A percentile compares a stretch with the other conserved stretches of the same genome.
These are phyloP conservation scores for Zingel zingel DNA, from an alignment of 2,113 vertebrate genomes.

Conservation along the genomic window DNA sequence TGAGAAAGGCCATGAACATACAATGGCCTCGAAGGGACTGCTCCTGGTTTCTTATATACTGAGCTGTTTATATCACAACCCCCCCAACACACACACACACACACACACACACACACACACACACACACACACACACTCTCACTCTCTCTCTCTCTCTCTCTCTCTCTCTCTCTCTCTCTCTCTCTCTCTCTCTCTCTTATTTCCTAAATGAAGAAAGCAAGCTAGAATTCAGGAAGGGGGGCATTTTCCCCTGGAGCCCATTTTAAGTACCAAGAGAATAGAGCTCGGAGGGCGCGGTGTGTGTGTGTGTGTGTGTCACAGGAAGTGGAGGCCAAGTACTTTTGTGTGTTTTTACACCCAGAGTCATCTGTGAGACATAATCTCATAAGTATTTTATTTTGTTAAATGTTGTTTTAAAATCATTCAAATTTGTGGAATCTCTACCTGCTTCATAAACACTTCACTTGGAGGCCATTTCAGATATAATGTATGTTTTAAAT, in stretches of 20 bases:
- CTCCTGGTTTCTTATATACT: slow-evolving; percentile 66
- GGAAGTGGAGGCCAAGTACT: slow-evolving; percentile 23
- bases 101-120: slow-evolving; percentile 28
- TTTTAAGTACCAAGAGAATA: slow-evolving; percentile 63
- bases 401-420: neutral
- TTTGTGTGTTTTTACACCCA: neutral
- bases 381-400: neutral
- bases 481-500: no score
- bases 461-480: no score
- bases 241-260: slow-evolving; percentile 47
- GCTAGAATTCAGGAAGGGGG: slow-evolving; percentile 74
- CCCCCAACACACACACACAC: slow-evolving; percentile 15
- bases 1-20: slow-evolving; percentile 12
- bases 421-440: neutral
- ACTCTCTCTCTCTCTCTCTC: neutral
- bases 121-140: slow-evolving; percentile 4
- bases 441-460: neutral
- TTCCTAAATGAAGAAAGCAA: slow-evolving; percentile 73
- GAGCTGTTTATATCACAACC: slow-evolving; percentile 70
- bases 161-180: slow-evolving; percentile 11
- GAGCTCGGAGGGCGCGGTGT: slow-evolving; percentile 38
- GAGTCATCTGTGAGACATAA: neutral
- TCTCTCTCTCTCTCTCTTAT: slow-evolving; percentile 29
- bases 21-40: slow-evolving; percentile 46
- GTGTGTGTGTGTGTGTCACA: slow-evolving; percentile 14